Evolutionary conservation across 1,140 invertebrate genomes (phyloP), one percentile per base, ranked within the genome.

Genomic region (Ruditapes philippinarum): DNA sequence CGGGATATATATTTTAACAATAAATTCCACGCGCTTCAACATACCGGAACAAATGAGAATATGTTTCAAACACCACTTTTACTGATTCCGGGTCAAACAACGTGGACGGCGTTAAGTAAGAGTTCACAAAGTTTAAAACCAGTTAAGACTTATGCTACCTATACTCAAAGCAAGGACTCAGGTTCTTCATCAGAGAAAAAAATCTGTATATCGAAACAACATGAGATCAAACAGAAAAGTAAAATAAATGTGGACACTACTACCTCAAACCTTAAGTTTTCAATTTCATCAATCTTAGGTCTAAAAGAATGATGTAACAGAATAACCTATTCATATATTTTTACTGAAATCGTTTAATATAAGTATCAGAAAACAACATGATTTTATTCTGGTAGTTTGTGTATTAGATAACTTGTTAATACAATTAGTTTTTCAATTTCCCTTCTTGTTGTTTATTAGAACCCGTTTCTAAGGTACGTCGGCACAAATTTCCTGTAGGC

Each of bases 281-380:
- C 74, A 12, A 78, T 78, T 31, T 54, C 74, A 33, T 49, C 74
- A 19, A 49, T 78, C 7, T 54, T 78, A 22, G 74, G 74, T 51
- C n/a, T 78, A 36, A 49, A 31, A 17, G 45, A 78, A 17, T 78
- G n/a, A 76, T n/a, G n/a, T n/a, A n/a, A n/a, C n/a, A n/a, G n/a
- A n/a, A n/a, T n/a, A n/a, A n/a, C n/a, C n/a, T n/a, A n/a, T n/a
- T n/a, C n/a, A n/a, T n/a, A n/a, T n/a, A n/a, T n/a, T n/a, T n/a
- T n/a, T n/a, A n/a, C n/a, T n/a, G n/a, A n/a, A n/a, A n/a, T n/a
- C n/a, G n/a, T n/a, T n/a, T n/a, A n/a, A n/a, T n/a, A n/a, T n/a
- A n/a, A n/a, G n/a, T n/a, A n/a, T n/a, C n/a, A n/a, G n/a, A n/a
- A n/a, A n/a, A n/a, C n/a, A n/a, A n/a, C n/a, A n/a, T n/a, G n/a